Conservation (phyloP, 2,888 invertebrate species). For the Masnerella sp. region DNA sequence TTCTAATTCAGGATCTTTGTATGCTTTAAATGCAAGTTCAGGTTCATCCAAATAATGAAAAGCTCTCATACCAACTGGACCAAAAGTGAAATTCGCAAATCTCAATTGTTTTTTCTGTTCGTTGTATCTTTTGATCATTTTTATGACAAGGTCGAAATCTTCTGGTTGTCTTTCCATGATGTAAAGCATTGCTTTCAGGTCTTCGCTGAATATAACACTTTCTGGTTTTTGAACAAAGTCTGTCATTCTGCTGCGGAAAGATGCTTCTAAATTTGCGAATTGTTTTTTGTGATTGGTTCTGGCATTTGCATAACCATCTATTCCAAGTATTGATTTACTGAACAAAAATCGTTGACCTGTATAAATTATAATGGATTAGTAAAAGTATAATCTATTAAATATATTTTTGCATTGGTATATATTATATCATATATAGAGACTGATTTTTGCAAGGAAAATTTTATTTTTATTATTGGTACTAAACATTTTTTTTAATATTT, state of each 20-base stretch:
- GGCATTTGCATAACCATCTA: conserved; percentile 81
- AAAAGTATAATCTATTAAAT: too few relatives aligned
- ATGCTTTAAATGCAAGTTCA: conserved; percentile 83
- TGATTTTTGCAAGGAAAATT: too few relatives aligned
- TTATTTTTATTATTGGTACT: too few relatives aligned
- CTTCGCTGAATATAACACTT: conserved; percentile 89
- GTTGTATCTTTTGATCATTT: conserved; percentile 87
- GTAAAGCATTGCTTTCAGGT: conserved; percentile 89
- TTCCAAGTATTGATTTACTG: conserved; percentile 81
- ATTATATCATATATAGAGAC: too few relatives aligned
- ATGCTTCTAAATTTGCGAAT: conserved; percentile 81
- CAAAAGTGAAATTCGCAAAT: conserved; percentile 90
- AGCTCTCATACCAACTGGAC: conserved; percentile 90
- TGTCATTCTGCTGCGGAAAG: conserved; percentile 85
- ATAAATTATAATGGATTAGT: too few relatives aligned
- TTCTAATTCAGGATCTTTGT: conserved; percentile 81
- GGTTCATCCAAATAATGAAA: conserved; percentile 85
- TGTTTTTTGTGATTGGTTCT: conserved; percentile 81
- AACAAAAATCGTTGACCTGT: conserved; percentile 79
- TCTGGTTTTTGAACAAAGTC: conserved; percentile 80
- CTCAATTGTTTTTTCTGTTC: conserved; percentile 84
- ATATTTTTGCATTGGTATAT: too few relatives aligned
- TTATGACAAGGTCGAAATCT: conserved; percentile 82
- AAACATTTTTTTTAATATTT: too few relatives aligned
- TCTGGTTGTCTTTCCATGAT: conserved; percentile 81